Evolutionary conservation across 2,888 invertebrate species (phyloP).

Genomic region (Alentia gelatinosa): DNA sequence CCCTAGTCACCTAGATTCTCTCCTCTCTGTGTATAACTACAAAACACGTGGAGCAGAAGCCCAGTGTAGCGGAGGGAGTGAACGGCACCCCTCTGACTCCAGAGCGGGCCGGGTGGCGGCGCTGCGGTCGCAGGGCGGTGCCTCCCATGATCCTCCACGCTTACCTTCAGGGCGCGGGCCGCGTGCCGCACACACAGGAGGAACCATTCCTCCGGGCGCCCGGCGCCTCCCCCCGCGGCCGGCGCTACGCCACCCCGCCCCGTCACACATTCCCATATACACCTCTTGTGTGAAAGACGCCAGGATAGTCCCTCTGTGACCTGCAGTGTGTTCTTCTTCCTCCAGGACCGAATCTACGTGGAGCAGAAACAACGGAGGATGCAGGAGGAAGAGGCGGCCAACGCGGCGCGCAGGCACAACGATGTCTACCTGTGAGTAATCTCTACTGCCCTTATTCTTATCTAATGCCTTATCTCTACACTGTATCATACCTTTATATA

Average conservation of each 20-base stretch:
- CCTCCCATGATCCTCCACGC: not conserved
- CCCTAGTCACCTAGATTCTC: too few species aligned
- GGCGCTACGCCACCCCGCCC: not conserved
- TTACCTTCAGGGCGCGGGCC: too few species aligned
- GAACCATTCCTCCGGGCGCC: not conserved
- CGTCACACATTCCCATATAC: not conserved
- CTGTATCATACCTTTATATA: not conserved
- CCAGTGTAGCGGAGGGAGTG: not conserved
- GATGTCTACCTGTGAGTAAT: slow-evolving; percentile 91
- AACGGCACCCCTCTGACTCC: too few species aligned
- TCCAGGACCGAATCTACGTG: slow-evolving; percentile 86
- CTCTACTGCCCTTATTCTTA: not conserved
- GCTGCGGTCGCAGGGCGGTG: not conserved
- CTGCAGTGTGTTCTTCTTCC: not conserved
- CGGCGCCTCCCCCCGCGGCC: not conserved
- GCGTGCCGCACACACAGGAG: slow-evolving; percentile 2
- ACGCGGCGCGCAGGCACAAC: slow-evolving; percentile 94
- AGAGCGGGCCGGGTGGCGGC: not conserved
- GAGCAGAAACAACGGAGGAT: slow-evolving; percentile 95
- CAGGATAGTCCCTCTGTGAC: not conserved
- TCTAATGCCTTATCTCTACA: not conserved
- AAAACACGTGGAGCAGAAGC: too few species aligned
- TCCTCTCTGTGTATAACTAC: too few species aligned
- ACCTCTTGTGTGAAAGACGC: not conserved
- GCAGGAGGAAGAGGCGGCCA: slow-evolving; percentile 94